Evolutionary conservation across 1,140 invertebrate species (phyloP), one percentile per base, ranked within the genome.

Genomic region (Drosophila bipectinata): DNA sequence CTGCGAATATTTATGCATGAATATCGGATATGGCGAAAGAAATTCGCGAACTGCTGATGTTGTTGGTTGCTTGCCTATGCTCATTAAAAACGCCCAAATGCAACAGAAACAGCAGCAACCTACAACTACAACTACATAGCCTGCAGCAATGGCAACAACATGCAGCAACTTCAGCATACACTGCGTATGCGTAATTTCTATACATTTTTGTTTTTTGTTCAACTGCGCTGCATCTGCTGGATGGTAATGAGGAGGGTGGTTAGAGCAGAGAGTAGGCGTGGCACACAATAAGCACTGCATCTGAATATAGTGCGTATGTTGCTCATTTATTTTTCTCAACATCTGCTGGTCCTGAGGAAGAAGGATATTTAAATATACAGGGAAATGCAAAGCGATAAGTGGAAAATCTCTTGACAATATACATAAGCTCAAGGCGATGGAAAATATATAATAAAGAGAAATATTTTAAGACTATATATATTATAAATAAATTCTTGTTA

Each of bases 121-220:
- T 15, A 18, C 18, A 28, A 62, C 47, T 34, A 26, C 49, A 76
- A 64, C 34, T 56, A 41, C 14, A 37, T 56, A 12, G 26, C 14
- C 44, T 32, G 76, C 58, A 81, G 47, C 54, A 34, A 30, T 3
- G 26, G 47, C 37, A 67, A 30, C 52, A 71, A 28, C 49, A 26
- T 34, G 9, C 44, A 8, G n/a, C 51, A 63, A 51, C 52, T 73
- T 63, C 24, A 34, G 26, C 45, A 34, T 59, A 85, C 58, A 63
- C 69, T 77, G 81, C 81, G 82, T 85, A 87, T 87, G 82, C 82
- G 69, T 85, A 82, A 87, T 85, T 85, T 87, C 58, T 71, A 77
- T 78, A 57, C 51, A 39, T 60, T 34, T 56, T 62, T 48, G 55
- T 52, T 24, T 51, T 18, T 66, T 24, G 15, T 32, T 54, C 44